These are phyloP conservation scores for Orthosia cruda DNA, from an alignment of 2,888 invertebrate genomes.

Conservation along the genomic window DNA sequence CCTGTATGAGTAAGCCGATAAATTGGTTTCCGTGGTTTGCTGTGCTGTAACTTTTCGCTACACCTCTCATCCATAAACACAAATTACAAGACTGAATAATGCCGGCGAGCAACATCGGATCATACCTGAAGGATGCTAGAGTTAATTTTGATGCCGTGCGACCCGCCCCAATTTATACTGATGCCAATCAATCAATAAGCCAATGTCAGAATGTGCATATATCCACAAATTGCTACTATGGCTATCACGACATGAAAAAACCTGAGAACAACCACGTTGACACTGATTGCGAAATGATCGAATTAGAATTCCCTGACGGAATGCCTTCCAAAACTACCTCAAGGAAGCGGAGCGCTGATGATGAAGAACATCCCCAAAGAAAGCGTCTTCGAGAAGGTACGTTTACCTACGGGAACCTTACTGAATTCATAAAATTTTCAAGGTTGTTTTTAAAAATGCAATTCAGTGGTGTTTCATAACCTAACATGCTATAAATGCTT, in stretches of 20 bases:
- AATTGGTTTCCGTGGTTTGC: conserved; percentile 1
- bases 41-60: background rate
- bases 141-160: conserved; percentile 89
- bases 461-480: conserved; percentile 78
- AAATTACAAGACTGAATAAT: conserved; percentile 71
- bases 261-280: conserved; percentile 73
- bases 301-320: conserved; percentile 71
- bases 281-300: conserved; percentile 88
- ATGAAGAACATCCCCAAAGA: conserved; percentile 80
- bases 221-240: conserved; percentile 91
- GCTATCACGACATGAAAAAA: conserved; percentile 85
- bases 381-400: conserved; percentile 89
- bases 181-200: conserved; percentile 83
- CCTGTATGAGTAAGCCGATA: background rate
- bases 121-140: conserved; percentile 87
- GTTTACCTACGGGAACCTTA: conserved; percentile 77
- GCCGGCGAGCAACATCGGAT: conserved; percentile 87
- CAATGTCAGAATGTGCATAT: conserved; percentile 88
- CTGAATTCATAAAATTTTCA: conserved; percentile 71
- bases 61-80: background rate
- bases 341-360: conserved; percentile 87
- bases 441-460: conserved; percentile 26
- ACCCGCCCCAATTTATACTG: conserved; percentile 85
- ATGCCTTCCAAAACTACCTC: conserved; percentile 74
- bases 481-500: conserved; percentile 48